Conservation (phyloP, 2,888 invertebrate species). For the Strigamia transsilvanica region DNA sequence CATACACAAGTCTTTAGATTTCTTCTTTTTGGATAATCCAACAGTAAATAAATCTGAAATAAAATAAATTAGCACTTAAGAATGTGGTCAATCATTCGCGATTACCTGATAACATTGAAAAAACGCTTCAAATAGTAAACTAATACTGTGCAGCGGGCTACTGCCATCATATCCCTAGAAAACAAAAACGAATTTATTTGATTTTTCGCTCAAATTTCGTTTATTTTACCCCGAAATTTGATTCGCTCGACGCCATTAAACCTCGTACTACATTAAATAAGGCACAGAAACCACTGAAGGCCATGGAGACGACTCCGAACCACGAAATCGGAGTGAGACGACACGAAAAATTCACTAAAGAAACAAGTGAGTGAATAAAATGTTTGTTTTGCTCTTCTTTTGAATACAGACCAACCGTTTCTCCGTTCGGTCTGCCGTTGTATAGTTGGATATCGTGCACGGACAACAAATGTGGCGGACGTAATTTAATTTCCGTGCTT, state of each 20-base stretch:
- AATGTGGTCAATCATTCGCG: not conserved
- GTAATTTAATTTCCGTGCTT: conserved; percentile 60
- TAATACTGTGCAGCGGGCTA: conserved; percentile 52
- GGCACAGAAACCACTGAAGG: conserved; percentile 48
- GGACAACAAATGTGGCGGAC: conserved; percentile 60
- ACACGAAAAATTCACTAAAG: not conserved
- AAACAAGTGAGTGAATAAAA: too few species aligned
- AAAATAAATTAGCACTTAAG: conserved; percentile 8
- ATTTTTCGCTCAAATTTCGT: too few species aligned
- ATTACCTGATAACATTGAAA: conserved; percentile 54
- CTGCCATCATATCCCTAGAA: conserved; percentile 51
- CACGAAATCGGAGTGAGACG: conserved; percentile 48
- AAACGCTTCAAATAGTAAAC: conserved; percentile 52
- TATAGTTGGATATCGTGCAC: conserved; percentile 58
- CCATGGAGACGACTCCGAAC: conserved; percentile 48
- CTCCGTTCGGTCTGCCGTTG: conserved; percentile 17
- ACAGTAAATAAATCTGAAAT: conserved; percentile 54
- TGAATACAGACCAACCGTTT: conserved; percentile 2
- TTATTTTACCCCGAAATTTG: conserved; percentile 52
- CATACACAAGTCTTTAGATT: not conserved
- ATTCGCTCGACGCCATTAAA: conserved; percentile 53
- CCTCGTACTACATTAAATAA: conserved; percentile 54
- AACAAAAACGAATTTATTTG: too few species aligned
- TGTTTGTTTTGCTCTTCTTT: not conserved
- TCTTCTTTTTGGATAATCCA: conserved; percentile 37